Conservation (phyloP, 2,797 vertebrate genomes). For the Sebastes kiyomatsui region DNA sequence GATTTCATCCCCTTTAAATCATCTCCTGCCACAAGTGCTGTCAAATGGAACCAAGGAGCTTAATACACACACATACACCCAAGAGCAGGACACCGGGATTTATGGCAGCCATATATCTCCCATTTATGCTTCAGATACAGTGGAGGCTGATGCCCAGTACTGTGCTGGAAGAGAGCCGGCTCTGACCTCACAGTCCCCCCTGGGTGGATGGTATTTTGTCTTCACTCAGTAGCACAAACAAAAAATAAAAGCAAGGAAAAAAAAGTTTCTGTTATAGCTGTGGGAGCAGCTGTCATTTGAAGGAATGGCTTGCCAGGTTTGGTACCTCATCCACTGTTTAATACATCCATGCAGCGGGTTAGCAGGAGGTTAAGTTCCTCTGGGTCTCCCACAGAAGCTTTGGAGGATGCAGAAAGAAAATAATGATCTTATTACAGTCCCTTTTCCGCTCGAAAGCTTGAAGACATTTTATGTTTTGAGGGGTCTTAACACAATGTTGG, state of each 20-base stretch:
- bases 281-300: conserved; percentile 27
- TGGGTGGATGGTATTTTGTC: conserved; percentile 19
- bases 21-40: conserved; percentile 70
- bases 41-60: conserved; percentile 72
- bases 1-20: conserved; percentile 77
- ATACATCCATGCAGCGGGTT: not conserved
- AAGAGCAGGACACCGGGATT: conserved; percentile 59
- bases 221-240: conserved; percentile 4
- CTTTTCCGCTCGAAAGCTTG: not conserved
- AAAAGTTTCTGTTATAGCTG: not conserved
- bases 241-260: not conserved
- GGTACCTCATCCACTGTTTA: conserved; percentile 23
- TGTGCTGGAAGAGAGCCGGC: conserved; percentile 24
- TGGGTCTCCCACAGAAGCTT: not conserved
- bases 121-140: conserved; percentile 58
- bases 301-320: conserved; percentile 17
- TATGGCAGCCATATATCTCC: conserved; percentile 70
- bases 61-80: conserved; percentile 48
- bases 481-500: not conserved
- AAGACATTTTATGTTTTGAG: not conserved
- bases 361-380: not conserved
- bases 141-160: conserved; percentile 46
- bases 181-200: conserved; percentile 27
- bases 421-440: not conserved
- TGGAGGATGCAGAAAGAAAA: not conserved